phyloP scores from a whole-genome alignment of 2,113 vertebrate species.

The Leptosomus discolor region DNA sequence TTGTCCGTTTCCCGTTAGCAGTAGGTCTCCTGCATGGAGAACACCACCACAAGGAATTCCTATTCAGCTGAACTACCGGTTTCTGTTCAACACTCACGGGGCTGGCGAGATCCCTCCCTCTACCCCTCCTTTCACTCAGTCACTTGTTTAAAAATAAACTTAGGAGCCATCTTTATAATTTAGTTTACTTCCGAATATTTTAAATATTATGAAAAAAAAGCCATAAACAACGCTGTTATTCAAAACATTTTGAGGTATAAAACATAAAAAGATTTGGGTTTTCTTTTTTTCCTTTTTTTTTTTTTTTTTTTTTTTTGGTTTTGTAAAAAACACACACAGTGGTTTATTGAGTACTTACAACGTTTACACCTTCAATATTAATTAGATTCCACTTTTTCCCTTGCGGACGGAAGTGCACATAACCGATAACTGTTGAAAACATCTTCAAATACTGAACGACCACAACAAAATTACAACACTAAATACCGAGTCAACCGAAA shows the following conservation, averaged over 20 bases:
- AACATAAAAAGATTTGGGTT: slow-evolving; percentile 73
- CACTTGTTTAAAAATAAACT: slow-evolving; percentile 67
- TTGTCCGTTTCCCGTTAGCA: background rate
- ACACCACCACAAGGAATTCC: slow-evolving; percentile 7
- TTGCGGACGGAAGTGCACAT: slow-evolving; percentile 85
- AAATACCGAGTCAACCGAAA: slow-evolving; percentile 74
- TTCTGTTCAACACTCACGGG: background rate
- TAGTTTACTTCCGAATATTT: slow-evolving; percentile 80
- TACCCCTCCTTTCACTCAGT: background rate
- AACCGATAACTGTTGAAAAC: slow-evolving; percentile 80
- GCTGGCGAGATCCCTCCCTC: background rate
- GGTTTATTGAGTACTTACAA: slow-evolving; percentile 96
- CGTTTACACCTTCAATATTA: slow-evolving; percentile 92
- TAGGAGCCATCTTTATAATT: slow-evolving; percentile 71
- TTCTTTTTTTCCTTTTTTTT: background rate
- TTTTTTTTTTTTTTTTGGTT: background rate
- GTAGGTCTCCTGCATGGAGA: background rate
- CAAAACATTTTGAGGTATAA: slow-evolving; percentile 77
- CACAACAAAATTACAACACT: slow-evolving; percentile 77
- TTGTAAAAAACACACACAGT: slow-evolving; percentile 83
- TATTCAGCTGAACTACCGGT: background rate
- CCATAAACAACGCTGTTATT: slow-evolving; percentile 76
- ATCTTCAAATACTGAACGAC: slow-evolving; percentile 74
- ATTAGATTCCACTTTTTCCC: slow-evolving; percentile 82
- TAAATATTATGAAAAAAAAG: slow-evolving; percentile 77